Percentiles rank a stretch among this genome's conserved stretches.
phyloP scores from a whole-genome alignment of 2,888 invertebrate species.

The Apotomis capreana region DNA sequence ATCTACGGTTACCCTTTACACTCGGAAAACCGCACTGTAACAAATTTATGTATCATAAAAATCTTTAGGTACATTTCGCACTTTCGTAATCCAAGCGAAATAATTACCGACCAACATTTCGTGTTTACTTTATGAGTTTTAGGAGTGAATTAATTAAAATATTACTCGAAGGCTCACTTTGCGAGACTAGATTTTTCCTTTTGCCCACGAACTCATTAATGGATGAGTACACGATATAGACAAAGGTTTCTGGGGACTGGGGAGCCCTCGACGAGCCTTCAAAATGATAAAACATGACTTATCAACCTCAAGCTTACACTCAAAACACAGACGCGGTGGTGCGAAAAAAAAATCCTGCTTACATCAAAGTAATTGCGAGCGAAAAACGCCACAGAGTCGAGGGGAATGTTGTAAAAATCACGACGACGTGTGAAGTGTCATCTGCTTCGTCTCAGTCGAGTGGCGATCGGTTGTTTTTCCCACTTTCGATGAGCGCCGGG shows the following conservation, averaged over 20 bases:
- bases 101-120: constrained; percentile 12
- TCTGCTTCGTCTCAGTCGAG: constrained; percentile 75
- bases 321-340: constrained; percentile 52
- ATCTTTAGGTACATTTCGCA: constrained; percentile 17
- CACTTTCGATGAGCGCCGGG: constrained; percentile 76
- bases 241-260: constrained; percentile 34
- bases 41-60: constrained; percentile 33
- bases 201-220: constrained; percentile 27
- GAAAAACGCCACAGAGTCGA: constrained; percentile 72
- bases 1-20: constrained; percentile 22
- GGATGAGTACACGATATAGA: constrained; percentile 36
- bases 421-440: constrained; percentile 81
- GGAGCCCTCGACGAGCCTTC: constrained; percentile 42
- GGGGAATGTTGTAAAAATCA: constrained; percentile 82
- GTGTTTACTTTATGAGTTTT: constrained; percentile 5
- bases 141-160: background rate
- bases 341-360: constrained; percentile 50
- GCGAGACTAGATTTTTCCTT: constrained; percentile 3
- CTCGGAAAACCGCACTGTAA: constrained; percentile 24
- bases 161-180: background rate
- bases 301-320: constrained; percentile 50
- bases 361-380: constrained; percentile 78
- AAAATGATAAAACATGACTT: constrained; percentile 46
- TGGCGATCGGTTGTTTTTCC: constrained; percentile 83
- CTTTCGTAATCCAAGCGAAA: constrained; percentile 9